Conservation (phyloP, 2,113 vertebrate species). For the Aldabrachelys gigantea region DNA sequence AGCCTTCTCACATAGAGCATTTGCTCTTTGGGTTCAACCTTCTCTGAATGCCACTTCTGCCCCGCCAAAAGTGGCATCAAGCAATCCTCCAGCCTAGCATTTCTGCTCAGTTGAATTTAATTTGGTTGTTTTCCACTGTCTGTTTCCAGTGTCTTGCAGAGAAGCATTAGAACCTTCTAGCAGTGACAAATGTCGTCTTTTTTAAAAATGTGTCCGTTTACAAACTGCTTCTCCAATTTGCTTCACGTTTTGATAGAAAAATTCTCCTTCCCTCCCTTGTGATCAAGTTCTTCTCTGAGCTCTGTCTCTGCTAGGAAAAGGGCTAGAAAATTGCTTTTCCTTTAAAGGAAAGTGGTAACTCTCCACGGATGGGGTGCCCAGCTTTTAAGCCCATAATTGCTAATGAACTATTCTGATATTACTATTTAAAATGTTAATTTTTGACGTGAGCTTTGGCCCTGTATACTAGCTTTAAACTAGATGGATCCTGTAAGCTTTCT, state of each 20-base stretch:
- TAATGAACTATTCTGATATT: background rate
- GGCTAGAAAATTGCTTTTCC: background rate
- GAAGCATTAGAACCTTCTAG: constrained; percentile 10
- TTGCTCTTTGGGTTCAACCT: background rate
- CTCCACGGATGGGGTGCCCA: background rate
- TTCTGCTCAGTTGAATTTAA: background rate
- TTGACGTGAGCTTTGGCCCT: background rate
- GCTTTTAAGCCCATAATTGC: background rate
- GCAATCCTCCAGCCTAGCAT: background rate
- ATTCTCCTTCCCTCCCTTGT: background rate
- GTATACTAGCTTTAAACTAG: accelerated
- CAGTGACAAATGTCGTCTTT: constrained; percentile 49
- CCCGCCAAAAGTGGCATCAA: background rate
- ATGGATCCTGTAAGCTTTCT: background rate
- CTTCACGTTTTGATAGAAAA: constrained; percentile 1
- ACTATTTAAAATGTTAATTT: background rate
- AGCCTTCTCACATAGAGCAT: background rate
- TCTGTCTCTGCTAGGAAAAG: background rate
- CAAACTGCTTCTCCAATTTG: background rate
- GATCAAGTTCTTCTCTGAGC: background rate
- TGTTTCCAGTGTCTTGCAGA: constrained; percentile 55
- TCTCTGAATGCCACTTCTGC: background rate
- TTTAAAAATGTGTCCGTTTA: constrained; percentile 31
- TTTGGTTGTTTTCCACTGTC: background rate
- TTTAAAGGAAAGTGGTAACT: background rate